Conservation (phyloP, 2,797 vertebrate species). For the Pristis pectinata region DNA sequence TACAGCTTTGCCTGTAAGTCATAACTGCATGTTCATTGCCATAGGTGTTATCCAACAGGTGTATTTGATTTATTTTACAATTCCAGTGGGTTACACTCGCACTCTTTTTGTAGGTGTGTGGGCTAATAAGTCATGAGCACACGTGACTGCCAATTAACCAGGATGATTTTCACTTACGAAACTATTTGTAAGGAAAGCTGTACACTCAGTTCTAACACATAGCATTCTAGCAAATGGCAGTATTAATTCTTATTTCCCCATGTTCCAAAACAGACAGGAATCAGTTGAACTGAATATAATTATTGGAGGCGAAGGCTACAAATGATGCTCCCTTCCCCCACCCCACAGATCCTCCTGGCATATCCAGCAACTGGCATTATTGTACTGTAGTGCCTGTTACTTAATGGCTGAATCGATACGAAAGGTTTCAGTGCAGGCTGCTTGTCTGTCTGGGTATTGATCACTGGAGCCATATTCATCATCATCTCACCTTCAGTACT, state of each 20-base stretch:
- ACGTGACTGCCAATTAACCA: not conserved
- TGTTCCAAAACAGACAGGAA: not conserved
- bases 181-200: too few relatives aligned
- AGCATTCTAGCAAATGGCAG: not conserved
- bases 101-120: not conserved
- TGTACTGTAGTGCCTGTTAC: not conserved
- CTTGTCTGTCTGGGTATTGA: conserved; percentile 34
- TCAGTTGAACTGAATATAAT: conserved; percentile 14
- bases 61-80: not conserved
- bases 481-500: conserved; percentile 13
- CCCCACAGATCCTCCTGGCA: not conserved
- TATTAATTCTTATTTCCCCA: not conserved
- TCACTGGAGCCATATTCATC: conserved; percentile 21
- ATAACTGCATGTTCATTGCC: not conserved
- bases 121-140: not conserved
- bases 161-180: not conserved
- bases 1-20: not conserved
- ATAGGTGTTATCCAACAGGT: not conserved
- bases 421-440: not conserved
- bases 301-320: not conserved
- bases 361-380: not conserved
- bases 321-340: not conserved
- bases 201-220: not conserved
- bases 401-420: conserved; percentile 10
- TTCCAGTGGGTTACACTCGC: not conserved